These are phyloP conservation scores for Drosophila punjabiensis DNA, from an alignment of 1,140 invertebrate genomes.

Conservation along the genomic window DNA sequence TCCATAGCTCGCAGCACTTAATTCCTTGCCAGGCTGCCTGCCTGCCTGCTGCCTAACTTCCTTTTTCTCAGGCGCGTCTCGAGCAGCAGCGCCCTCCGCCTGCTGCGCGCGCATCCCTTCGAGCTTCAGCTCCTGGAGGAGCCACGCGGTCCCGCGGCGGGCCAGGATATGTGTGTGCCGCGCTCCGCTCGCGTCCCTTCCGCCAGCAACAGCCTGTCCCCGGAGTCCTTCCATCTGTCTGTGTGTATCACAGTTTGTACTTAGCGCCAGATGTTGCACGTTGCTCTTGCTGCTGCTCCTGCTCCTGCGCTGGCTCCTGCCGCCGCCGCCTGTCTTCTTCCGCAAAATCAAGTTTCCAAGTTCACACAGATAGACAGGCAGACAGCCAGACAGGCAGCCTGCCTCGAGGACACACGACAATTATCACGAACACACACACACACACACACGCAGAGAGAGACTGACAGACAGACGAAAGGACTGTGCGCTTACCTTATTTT, in stretches of 20 bases:
- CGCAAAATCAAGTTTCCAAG: conserved; percentile 81
- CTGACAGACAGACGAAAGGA: background rate
- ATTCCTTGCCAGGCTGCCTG: conserved; percentile 51
- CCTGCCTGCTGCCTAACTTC: conserved; percentile 69
- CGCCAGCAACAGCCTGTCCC: conserved; percentile 20
- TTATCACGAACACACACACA: conserved; percentile 52
- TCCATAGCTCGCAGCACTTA: conserved; percentile 44
- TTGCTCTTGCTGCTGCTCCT: conserved; percentile 40
- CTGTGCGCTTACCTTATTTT: conserved; percentile 47
- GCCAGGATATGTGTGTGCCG: conserved; percentile 41
- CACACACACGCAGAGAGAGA: background rate
- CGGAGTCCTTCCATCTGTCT: conserved; percentile 38
- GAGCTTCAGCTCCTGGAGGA: conserved; percentile 62
- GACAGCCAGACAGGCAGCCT: conserved; percentile 25
- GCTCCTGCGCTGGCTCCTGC: conserved; percentile 23
- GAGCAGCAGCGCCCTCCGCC: conserved; percentile 39
- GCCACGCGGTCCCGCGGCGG: conserved; percentile 49
- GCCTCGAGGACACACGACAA: conserved; percentile 58
- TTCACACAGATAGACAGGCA: conserved; percentile 67
- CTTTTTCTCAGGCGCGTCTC: conserved; percentile 60
- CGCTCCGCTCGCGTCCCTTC: conserved; percentile 18
- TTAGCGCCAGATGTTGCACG: conserved; percentile 83
- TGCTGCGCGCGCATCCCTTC: conserved; percentile 74
- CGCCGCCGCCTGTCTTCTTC: conserved; percentile 53
- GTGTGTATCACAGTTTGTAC: conserved; percentile 83